Conservation (phyloP, 2,888 invertebrate genomes). For the Diplazon laetatorius region DNA sequence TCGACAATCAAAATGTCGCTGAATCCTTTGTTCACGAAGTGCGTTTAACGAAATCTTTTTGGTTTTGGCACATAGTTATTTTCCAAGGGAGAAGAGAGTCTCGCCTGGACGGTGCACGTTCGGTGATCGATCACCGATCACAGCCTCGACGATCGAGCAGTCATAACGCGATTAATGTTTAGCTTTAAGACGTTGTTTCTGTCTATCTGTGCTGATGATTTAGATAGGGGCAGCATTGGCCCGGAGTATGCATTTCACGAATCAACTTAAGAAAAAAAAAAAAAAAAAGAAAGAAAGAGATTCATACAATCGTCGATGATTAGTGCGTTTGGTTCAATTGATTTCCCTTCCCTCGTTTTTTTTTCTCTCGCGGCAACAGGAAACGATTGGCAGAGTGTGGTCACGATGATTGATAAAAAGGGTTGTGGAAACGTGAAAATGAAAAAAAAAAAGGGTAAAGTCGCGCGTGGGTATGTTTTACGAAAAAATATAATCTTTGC, state of each 20-base stretch:
- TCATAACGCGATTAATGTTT: constrained; percentile 47
- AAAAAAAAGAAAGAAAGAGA: background rate
- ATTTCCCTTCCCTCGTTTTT: no score
- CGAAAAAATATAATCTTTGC: constrained; percentile 61
- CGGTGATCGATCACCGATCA: background rate
- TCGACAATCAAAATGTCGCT: no score
- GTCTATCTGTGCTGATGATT: constrained; percentile 43
- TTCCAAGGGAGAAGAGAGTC: background rate
- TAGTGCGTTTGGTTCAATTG: no score
- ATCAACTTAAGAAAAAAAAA: constrained; percentile 29
- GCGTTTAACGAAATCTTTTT: no score
- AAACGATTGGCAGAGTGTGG: background rate
- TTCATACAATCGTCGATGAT: no score
- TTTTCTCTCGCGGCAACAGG: background rate
- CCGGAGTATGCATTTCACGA: constrained; percentile 47
- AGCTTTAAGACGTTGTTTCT: constrained; percentile 40
- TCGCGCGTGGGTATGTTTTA: constrained; percentile 62
- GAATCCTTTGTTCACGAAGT: no score
- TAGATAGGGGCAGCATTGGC: constrained; percentile 34
- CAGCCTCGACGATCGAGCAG: constrained; percentile 9
- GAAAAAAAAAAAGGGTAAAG: no score
- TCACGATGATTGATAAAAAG: constrained; percentile 3
- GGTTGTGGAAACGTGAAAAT: background rate
- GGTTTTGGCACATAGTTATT: constrained; percentile 16
- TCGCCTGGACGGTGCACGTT: constrained; percentile 20